Evolutionary conservation across 2,888 invertebrate genomes (phyloP).

Genomic region (Drosophila macrospina): DNA sequence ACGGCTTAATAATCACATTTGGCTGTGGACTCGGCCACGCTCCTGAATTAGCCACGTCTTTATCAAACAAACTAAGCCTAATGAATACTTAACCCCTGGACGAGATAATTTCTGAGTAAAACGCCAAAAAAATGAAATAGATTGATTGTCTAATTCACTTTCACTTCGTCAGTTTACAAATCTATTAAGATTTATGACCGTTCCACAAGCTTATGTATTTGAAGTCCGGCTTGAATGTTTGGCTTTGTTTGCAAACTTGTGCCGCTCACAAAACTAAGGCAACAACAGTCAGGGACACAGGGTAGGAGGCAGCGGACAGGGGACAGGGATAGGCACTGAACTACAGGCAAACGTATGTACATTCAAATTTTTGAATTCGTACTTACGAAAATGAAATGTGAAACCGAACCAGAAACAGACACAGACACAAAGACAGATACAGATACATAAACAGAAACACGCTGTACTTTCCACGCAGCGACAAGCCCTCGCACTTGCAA

Average conservation of each 20-base stretch:
- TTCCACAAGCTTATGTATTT: slow-evolving; percentile 44
- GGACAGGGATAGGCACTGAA: not conserved
- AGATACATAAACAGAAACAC: slow-evolving; percentile 19
- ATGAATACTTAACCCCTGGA: slow-evolving; percentile 56
- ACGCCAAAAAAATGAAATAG: slow-evolving; percentile 28
- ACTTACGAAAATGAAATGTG: slow-evolving; percentile 33
- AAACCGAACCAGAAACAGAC: slow-evolving; percentile 14
- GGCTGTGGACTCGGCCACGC: slow-evolving; percentile 1
- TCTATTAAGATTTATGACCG: slow-evolving; percentile 65
- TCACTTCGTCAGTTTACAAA: slow-evolving; percentile 62
- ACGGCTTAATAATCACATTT: slow-evolving; percentile 33
- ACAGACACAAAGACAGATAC: no score
- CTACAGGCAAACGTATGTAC: not conserved
- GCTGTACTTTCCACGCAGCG: slow-evolving; percentile 37
- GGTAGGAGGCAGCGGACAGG: not conserved
- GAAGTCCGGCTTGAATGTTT: slow-evolving; percentile 43
- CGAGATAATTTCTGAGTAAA: slow-evolving; percentile 46
- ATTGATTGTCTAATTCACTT: slow-evolving; percentile 64
- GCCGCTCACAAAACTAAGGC: slow-evolving; percentile 48
- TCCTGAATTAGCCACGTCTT: slow-evolving; percentile 29
- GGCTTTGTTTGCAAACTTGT: slow-evolving; percentile 23
- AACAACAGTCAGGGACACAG: slow-evolving; percentile 7
- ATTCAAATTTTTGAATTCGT: slow-evolving; percentile 17
- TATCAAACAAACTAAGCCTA: slow-evolving; percentile 57
- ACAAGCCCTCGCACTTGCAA: slow-evolving; percentile 22